phyloP scores from a whole-genome alignment of 2,797 vertebrate species.

The Loriculus beryllinus region DNA sequence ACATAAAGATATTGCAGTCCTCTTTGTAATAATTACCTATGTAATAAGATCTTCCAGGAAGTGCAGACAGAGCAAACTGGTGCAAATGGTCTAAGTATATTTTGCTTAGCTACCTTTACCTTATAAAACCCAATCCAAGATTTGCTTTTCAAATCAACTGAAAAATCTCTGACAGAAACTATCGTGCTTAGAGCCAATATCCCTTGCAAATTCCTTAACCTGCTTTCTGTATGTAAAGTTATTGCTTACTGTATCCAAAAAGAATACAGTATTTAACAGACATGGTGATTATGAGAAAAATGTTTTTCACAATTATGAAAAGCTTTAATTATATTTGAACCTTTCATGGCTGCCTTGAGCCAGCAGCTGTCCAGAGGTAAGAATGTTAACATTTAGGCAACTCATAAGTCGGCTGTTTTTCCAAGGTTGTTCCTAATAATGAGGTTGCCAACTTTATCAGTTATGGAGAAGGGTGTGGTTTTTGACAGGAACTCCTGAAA shows the following conservation, averaged over 20 bases:
- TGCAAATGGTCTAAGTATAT: neutral
- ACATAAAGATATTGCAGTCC: conserved; percentile 42
- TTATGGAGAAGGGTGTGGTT: neutral
- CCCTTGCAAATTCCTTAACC: conserved; percentile 31
- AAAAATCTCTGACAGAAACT: neutral
- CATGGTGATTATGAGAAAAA: neutral
- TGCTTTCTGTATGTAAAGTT: neutral
- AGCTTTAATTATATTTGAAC: neutral
- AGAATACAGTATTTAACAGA: neutral
- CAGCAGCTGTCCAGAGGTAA: neutral
- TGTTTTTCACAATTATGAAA: neutral
- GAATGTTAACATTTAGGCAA: neutral
- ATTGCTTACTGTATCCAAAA: neutral
- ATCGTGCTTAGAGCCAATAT: neutral
- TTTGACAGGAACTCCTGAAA: neutral
- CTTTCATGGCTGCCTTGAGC: neutral
- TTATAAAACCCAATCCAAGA: neutral
- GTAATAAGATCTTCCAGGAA: conserved; percentile 58
- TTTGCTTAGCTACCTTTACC: conserved; percentile 8
- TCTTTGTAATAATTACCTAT: conserved; percentile 43
- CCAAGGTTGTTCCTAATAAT: neutral
- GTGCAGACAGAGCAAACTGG: conserved; percentile 6
- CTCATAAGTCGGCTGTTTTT: neutral
- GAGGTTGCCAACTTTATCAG: neutral
- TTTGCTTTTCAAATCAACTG: conserved; percentile 41